Evolutionary conservation across 2,888 invertebrate genomes (phyloP).

Genomic region (Ichneumon xanthorius): DNA sequence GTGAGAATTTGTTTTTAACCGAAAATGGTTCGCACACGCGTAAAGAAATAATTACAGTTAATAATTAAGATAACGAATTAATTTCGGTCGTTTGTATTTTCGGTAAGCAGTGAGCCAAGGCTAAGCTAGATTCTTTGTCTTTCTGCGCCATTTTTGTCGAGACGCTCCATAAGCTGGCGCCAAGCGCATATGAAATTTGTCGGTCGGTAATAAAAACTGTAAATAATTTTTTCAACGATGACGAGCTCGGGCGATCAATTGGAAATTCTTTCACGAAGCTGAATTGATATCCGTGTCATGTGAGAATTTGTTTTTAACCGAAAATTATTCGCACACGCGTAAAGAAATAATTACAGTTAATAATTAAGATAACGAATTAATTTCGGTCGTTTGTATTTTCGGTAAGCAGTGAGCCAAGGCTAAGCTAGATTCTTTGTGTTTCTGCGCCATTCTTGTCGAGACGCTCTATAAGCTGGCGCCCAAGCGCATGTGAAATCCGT

Average conservation of each 20-base stretch:
- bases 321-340: no score
- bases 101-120: background rate
- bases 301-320: no score
- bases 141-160: constrained; percentile 36
- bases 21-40: no score
- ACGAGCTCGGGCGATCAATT: no score
- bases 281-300: no score
- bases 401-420: background rate
- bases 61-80: constrained; percentile 67
- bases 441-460: constrained; percentile 29
- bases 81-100: constrained; percentile 54
- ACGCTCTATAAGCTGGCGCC: background rate
- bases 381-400: constrained; percentile 52
- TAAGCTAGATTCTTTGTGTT: constrained; percentile 9
- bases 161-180: background rate
- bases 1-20: no score
- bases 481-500: background rate
- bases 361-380: constrained; percentile 68
- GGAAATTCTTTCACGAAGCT: no score
- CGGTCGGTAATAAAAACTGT: background rate
- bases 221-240: background rate
- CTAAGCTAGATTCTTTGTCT: background rate
- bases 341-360: no score
- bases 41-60: no score
- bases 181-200: background rate